Conservation (phyloP, 2,113 vertebrate genomes). For the Lepisosteus oculatus region DNA sequence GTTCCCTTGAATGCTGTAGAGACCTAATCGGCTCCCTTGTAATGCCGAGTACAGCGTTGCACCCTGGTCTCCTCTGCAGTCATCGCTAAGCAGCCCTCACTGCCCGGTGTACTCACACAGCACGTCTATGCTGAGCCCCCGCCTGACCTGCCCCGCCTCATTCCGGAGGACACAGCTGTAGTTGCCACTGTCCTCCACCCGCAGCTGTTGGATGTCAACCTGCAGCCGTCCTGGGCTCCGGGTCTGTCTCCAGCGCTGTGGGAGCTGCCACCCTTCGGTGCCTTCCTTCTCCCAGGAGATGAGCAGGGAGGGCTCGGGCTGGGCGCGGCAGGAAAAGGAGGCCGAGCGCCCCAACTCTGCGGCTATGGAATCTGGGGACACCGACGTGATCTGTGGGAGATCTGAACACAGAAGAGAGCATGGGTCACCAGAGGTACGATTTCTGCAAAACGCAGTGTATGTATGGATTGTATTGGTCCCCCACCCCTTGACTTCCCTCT, state of each 20-base stretch:
- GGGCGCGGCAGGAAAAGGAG: neutral
- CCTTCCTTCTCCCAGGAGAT: neutral
- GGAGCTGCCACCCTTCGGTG: neutral
- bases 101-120: neutral
- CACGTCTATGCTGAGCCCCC: neutral
- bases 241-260: neutral
- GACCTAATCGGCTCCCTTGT: no score
- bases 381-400: neutral
- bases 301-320: neutral
- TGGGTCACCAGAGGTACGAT: no score
- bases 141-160: neutral
- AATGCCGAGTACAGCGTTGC: no score
- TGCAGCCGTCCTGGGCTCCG: neutral
- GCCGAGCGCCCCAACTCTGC: neutral
- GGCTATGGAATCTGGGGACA: neutral
- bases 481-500: no score
- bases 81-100: no score
- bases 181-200: neutral
- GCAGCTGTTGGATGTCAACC: neutral
- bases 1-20: no score
- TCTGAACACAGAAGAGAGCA: neutral
- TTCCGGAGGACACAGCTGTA: neutral
- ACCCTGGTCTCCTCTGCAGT: no score
- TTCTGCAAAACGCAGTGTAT: no score
- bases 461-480: no score